A percentile compares a stretch with the other conserved stretches of the same genome.
These are phyloP conservation scores for Chouioia cunea DNA, from an alignment of 2,888 invertebrate genomes.

Conservation along the genomic window DNA sequence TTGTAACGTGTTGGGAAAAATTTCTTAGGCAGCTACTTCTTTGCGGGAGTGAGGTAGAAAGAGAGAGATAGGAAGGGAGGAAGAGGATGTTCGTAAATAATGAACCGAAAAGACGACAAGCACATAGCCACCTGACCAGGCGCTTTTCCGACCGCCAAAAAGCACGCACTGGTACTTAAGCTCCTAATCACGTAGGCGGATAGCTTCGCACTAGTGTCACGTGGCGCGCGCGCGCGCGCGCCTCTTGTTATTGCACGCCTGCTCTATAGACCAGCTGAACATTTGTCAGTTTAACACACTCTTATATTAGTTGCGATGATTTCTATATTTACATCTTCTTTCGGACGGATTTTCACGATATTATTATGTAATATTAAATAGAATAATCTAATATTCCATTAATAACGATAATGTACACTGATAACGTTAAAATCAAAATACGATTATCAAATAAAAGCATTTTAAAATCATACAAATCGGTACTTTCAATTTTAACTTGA, in stretches of 20 bases:
- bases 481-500: no score
- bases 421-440: no score
- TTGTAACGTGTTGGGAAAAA: constrained; percentile 9
- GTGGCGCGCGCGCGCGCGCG: not conserved
- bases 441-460: no score
- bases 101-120: not conserved
- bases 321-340: no score
- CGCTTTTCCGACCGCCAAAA: constrained; percentile 37
- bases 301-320: no score
- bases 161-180: constrained; percentile 43
- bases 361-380: no score
- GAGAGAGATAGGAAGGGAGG: constrained; percentile 1
- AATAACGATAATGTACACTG: no score
- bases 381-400: no score
- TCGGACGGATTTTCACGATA: no score
- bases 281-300: not conserved
- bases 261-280: not conserved
- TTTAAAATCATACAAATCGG: no score
- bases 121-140: constrained; percentile 28
- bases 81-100: constrained; percentile 16
- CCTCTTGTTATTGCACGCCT: not conserved
- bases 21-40: not conserved
- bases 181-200: constrained; percentile 19
- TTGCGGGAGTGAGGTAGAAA: not conserved
- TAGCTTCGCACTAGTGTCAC: not conserved